Base-by-base conservation (phyloP, 2,113 vertebrate genomes). In the Abramis brama region DNA sequence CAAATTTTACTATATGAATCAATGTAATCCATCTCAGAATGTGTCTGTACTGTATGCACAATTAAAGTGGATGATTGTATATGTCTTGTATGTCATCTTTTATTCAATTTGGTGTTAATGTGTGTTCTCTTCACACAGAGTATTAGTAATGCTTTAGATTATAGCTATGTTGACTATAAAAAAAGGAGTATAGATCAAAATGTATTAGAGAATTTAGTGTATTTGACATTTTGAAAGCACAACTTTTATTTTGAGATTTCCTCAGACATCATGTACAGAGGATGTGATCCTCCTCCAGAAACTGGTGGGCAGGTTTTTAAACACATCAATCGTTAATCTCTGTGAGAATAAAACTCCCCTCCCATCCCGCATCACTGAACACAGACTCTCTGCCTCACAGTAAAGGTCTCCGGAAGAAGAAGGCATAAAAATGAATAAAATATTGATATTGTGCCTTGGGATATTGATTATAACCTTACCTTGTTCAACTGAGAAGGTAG, bases 401-500 rank as follows among this genome's bases (percentile, higher is more conserved):
- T 36, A 36, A 33, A 8, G 5, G 6, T 10, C 2, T 23, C 5
- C 27, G 17, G 45, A 80, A 30, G 25, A 47, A 62, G 25, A 27
- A 21, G 45, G 52, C 19, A 4, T 12, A 60, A 91, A 82, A 15
- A 94, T 94, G 92, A 91, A 47, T 2, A 88, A 86, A 76, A 19
- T 91, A 76, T 59, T 47, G 6, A 2, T 74, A 1, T 27, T 17
- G 39, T 88, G 33, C 83, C 1, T 94, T 3, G 90, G 88, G 66
- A 21, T 88, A 59, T 55, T 94, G 8, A 25, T 95, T 19, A 39
- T 94, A 62, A 64, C 57, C 21, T 25, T 94, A 23, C 76, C 75
- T 7, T 23, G 92, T 30, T 85, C 91, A 5, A n/a, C 83, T 21
- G 85, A 6, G 1, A 0, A 90, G 91, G 94, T 95, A 17, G 36